A percentile compares a stretch with the other conserved stretches of the same genome.
Conservation (phyloP, 2,888 invertebrate species). For the Anoplius nigerrimus region DNA sequence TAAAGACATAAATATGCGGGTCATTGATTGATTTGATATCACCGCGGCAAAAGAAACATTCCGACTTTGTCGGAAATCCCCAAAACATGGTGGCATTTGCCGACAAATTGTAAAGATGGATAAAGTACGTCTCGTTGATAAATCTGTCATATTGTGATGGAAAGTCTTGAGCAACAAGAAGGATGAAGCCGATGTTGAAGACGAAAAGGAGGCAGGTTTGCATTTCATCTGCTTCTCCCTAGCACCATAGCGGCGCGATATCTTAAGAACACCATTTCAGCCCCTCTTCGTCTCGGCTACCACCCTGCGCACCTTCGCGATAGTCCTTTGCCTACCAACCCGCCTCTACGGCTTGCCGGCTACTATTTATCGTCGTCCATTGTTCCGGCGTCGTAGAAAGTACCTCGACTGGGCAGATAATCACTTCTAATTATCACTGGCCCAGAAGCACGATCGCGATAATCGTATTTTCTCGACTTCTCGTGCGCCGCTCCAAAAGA, state of each 20-base stretch:
- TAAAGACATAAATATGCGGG: too few relatives aligned
- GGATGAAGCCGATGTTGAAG: too few relatives aligned
- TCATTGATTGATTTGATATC: too few relatives aligned
- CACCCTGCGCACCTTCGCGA: conserved; percentile 19
- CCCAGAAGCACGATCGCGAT: conserved; percentile 53
- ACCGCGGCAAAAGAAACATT: too few relatives aligned
- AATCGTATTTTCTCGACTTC: conserved; percentile 45
- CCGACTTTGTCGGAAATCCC: too few relatives aligned
- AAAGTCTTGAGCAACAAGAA: too few relatives aligned
- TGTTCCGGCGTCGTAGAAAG: conserved; percentile 52
- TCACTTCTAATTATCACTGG: conserved; percentile 55
- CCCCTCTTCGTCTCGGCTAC: conserved; percentile 24
- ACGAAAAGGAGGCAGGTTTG: too few relatives aligned
- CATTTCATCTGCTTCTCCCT: too few relatives aligned
- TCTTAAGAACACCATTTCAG: conserved; percentile 52
- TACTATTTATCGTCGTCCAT: conserved; percentile 53
- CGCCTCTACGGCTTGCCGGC: conserved; percentile 19
- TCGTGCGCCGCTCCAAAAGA: conserved; percentile 13
- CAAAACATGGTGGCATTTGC: too few relatives aligned
- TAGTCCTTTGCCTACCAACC: conserved; percentile 37
- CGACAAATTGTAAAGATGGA: too few relatives aligned
- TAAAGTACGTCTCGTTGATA: too few relatives aligned
- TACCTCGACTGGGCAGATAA: conserved; percentile 44
- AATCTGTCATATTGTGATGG: too few relatives aligned
- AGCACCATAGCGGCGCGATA: conserved; percentile 20